Evolutionary conservation across 1,140 invertebrate genomes (phyloP).

Genomic region (Leptinotarsa defecta): DNA sequence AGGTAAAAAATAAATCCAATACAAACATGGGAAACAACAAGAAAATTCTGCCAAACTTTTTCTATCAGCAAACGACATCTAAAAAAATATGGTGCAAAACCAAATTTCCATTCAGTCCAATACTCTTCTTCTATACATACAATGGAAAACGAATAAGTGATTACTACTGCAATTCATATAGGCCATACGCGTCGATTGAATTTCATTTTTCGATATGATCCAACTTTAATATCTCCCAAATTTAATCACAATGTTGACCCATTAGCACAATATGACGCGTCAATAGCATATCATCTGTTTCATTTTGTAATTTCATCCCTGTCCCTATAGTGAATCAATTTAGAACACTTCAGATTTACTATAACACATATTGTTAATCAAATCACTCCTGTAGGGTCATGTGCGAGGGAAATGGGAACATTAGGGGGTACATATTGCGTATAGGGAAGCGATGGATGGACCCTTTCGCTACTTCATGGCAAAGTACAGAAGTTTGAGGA

Average conservation of each 20-base stretch:
- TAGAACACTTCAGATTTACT: constrained; percentile 42
- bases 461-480: constrained; percentile 24
- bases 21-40: too few species aligned
- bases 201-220: constrained; percentile 24
- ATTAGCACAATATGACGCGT: constrained; percentile 27
- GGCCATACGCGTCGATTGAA: background rate
- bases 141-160: background rate
- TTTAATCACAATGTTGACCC: constrained; percentile 30
- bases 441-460: constrained; percentile 28
- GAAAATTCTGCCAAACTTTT: too few species aligned
- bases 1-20: too few species aligned
- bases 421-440: constrained; percentile 38
- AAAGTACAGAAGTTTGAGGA: background rate
- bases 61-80: too few species aligned
- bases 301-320: constrained; percentile 28
- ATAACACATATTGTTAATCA: constrained; percentile 46
- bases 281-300: constrained; percentile 24
- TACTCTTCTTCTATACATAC: too few species aligned
- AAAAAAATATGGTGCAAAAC: too few species aligned
- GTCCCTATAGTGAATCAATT: constrained; percentile 36
- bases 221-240: constrained; percentile 26
- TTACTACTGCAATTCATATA: background rate
- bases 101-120: too few species aligned
- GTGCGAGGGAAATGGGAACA: constrained; percentile 42
- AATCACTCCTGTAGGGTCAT: constrained; percentile 43